A percentile compares a stretch with the other conserved stretches of the same genome.
These are phyloP conservation scores for Scaptomyza cyrtandrae DNA, from an alignment of 2,888 invertebrate genomes.

Conservation along the genomic window DNA sequence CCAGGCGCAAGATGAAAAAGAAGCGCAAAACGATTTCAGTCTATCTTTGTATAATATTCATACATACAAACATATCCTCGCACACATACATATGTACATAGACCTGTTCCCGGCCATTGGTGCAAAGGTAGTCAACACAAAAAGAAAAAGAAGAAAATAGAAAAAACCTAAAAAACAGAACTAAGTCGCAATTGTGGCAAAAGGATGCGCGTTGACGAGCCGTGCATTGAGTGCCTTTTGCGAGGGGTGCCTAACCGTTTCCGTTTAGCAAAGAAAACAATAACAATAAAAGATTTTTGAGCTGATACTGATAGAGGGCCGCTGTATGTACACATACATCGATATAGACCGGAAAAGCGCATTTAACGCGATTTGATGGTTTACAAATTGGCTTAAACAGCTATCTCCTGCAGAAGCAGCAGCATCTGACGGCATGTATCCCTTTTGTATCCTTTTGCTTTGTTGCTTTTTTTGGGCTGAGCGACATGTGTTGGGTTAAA, in stretches of 20 bases:
- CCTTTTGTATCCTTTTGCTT: conserved; percentile 41
- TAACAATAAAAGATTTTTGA: conserved; percentile 69
- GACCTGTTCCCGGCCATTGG: conserved; percentile 36
- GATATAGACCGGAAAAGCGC: conserved; percentile 71
- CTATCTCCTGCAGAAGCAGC: conserved; percentile 48
- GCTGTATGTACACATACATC: conserved; percentile 7
- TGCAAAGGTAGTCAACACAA: conserved; percentile 44
- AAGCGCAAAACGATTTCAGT: conserved; percentile 46
- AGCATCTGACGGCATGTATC: conserved; percentile 43
- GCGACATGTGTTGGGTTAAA: conserved; percentile 40
- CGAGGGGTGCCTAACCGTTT: conserved; percentile 72
- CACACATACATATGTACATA: no score
- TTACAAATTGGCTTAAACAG: conserved; percentile 81
- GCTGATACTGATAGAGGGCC: conserved; percentile 39
- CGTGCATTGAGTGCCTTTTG: conserved; percentile 39
- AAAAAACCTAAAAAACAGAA: conserved; percentile 23
- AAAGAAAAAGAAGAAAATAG: conserved; percentile 1
- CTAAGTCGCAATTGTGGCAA: conserved; percentile 34
- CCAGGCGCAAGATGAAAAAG: conserved; percentile 52
- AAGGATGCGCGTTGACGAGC: conserved; percentile 41
- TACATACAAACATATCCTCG: conserved; percentile 10
- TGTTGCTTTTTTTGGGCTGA: conserved; percentile 9
- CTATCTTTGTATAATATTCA: neutral
- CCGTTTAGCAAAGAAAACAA: conserved; percentile 80
- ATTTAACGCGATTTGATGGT: conserved; percentile 82